Percentiles rank a stretch among this genome's conserved stretches.
phyloP scores from a whole-genome alignment of 2,797 vertebrate species.

The Buceros bicornis region DNA sequence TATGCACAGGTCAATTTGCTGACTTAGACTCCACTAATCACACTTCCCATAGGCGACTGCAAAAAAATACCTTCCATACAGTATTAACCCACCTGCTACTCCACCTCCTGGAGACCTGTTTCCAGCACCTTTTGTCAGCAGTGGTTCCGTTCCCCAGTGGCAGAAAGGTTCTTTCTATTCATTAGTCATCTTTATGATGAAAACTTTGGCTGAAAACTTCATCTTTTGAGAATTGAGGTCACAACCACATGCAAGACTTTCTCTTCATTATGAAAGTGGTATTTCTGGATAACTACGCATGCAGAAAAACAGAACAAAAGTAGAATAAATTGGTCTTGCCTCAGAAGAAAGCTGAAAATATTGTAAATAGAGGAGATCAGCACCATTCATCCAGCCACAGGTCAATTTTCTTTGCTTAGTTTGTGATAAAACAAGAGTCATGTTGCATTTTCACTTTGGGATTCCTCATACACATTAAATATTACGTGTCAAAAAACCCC shows the following conservation, averaged over 20 bases:
- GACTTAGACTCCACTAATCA: neutral
- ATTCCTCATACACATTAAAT: neutral
- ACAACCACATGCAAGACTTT: neutral
- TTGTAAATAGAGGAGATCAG: neutral
- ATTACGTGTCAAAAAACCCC: neutral
- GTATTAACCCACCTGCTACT: neutral
- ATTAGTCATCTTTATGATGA: neutral
- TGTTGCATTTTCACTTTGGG: neutral
- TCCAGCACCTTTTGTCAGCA: neutral
- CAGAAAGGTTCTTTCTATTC: neutral
- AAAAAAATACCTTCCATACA: neutral
- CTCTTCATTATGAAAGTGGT: neutral
- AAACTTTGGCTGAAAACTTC: neutral
- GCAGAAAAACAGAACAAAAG: neutral
- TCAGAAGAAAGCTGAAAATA: neutral
- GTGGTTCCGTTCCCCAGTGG: neutral
- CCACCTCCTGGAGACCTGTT: neutral
- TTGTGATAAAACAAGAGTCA: neutral
- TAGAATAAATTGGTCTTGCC: neutral
- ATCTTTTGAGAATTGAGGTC: neutral
- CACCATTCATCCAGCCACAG: fast-evolving
- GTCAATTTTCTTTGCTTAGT: neutral
- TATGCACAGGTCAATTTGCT: neutral
- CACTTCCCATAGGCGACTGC: neutral
- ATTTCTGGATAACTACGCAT: neutral